These are phyloP conservation scores for Mycteria americana DNA, from an alignment of 2,797 vertebrate species.

Conservation along the genomic window DNA sequence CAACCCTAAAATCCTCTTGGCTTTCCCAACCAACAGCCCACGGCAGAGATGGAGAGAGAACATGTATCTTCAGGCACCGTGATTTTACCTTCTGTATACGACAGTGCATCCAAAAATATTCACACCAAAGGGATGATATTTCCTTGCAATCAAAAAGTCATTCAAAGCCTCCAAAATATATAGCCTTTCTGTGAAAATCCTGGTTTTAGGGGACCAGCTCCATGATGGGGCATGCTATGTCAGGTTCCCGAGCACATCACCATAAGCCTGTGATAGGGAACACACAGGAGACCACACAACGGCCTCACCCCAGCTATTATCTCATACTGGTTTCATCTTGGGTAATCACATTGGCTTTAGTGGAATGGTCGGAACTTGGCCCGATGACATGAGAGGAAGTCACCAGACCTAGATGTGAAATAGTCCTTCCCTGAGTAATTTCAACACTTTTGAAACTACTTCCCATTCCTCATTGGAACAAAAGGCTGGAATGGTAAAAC, in stretches of 20 bases:
- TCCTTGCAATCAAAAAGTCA: background rate
- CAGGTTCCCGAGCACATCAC: background rate
- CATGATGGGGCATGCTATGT: background rate
- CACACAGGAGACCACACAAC: background rate
- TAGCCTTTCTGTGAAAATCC: background rate
- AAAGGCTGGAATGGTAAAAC: conserved; percentile 2
- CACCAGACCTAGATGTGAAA: background rate
- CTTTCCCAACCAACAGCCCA: background rate
- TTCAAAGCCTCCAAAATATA: background rate
- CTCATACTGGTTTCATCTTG: background rate
- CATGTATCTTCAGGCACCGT: accelerated
- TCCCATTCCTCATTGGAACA: background rate
- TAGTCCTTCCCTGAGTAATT: conserved; percentile 43
- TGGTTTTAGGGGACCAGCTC: background rate
- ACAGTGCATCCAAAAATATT: background rate
- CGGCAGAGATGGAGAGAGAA: conserved; percentile 15
- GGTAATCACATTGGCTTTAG: background rate
- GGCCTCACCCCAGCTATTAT: background rate
- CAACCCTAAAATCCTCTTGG: background rate
- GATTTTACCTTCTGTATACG: background rate
- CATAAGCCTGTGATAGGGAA: background rate
- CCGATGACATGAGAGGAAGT: background rate
- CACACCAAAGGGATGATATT: background rate
- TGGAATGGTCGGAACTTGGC: background rate
- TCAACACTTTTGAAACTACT: background rate